These are phyloP conservation scores for Tympanoctomys barrerae DNA, from an alignment of 2,797 vertebrate species.

Conservation along the genomic window DNA sequence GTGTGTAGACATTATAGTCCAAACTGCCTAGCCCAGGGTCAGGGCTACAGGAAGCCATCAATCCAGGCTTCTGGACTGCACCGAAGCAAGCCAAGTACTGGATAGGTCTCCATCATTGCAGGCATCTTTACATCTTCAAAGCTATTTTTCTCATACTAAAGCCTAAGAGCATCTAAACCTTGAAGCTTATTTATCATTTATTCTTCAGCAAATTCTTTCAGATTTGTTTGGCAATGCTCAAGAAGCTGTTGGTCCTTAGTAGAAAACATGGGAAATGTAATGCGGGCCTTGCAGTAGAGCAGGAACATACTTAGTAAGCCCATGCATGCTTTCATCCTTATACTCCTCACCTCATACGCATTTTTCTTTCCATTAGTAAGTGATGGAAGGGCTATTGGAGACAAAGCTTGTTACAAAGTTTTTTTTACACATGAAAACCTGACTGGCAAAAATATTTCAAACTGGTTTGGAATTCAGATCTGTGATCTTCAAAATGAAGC, in stretches of 20 bases:
- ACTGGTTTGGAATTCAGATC: background rate
- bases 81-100: background rate
- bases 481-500: conserved; percentile 22
- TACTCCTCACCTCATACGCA: background rate
- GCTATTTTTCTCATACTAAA: background rate
- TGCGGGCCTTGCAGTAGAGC: background rate
- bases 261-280: conserved; percentile 35
- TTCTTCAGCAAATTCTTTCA: conserved; percentile 46
- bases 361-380: conserved; percentile 22
- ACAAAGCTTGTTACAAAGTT: background rate
- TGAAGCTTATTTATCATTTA: conserved; percentile 19
- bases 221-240: conserved; percentile 64
- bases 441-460: background rate
- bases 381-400: background rate
- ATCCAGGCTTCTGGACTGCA: background rate
- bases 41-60: background rate
- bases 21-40: background rate
- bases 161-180: background rate
- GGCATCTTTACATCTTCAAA: background rate
- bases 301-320: conserved; percentile 20
- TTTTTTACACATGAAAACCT: background rate
- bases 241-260: background rate
- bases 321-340: background rate
- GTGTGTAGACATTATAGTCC: background rate
- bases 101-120: background rate